Conservation (phyloP, 2,113 vertebrate species). For the Dicerorhinus sumatrensis region DNA sequence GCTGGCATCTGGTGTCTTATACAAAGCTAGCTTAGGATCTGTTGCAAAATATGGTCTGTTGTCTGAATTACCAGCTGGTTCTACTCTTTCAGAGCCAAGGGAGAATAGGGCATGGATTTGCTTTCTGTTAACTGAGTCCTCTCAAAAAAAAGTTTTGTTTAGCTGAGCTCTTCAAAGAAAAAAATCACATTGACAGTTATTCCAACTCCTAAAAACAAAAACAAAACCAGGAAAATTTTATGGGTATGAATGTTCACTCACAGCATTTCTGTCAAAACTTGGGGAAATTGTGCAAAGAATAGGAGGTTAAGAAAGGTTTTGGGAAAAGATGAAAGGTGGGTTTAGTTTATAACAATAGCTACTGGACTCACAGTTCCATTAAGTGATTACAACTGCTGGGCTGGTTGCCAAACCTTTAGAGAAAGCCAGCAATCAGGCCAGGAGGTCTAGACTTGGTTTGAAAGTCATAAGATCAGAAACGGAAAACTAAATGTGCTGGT, state of each 20-base stretch:
- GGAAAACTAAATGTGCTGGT: background rate
- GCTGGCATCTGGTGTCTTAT: background rate
- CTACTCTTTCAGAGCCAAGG: background rate
- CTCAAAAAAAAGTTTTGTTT: background rate
- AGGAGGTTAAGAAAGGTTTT: background rate
- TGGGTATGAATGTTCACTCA: background rate
- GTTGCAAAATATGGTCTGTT: slow-evolving; percentile 26
- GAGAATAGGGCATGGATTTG: background rate
- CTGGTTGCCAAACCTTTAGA: background rate
- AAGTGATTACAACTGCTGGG: background rate
- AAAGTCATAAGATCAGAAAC: background rate
- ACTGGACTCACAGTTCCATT: background rate
- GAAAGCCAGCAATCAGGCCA: background rate
- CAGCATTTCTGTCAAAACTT: background rate
- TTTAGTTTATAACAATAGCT: background rate
- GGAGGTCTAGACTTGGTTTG: background rate
- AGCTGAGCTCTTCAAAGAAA: background rate
- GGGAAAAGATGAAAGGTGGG: background rate
- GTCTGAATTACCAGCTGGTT: background rate
- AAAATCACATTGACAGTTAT: slow-evolving; percentile 12
- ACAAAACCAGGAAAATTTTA: background rate
- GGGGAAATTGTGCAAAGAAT: background rate
- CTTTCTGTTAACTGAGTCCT: background rate
- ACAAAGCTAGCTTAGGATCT: background rate
- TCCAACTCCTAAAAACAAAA: slow-evolving; percentile 15